Base-by-base conservation (phyloP, 2,113 vertebrate species). In the Psittacara wagleri region DNA sequence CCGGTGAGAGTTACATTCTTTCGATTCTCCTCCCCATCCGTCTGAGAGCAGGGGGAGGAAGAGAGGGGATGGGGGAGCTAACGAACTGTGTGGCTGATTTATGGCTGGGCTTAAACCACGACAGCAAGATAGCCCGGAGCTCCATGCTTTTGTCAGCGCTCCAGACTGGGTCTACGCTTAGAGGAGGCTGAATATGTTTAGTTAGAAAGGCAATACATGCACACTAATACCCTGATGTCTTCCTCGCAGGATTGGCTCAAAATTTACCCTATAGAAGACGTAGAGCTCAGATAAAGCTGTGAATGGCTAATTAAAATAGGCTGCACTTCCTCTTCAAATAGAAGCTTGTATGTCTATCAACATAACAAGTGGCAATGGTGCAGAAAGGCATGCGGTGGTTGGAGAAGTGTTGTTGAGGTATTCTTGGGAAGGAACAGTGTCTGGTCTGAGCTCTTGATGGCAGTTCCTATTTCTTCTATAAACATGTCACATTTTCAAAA, bases 141-240 rank as follows among this genome's bases (percentile, higher is more conserved):
- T 66, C 10, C 5, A 11, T 1, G 3, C 9, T 66, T 66, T 74
- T 78, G 17, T 29, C 18, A 8, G 25, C 17, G 6, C 3, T 69
- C 39, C 31, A 39, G 6, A 55, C 2, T 0, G 0, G 9, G 13
- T 72, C 69, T 20, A 4, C 1, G 10, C 7, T 10, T 16, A 7
- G 8, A 49, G 20, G n/a, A 77, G 28, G 20, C 13, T 49, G 13
- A 31, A 8, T 35, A 18, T 54, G 19, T 8, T 59, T 39, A 18
- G 16, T 62, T 13, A 37, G 23, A 67, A 69, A n/a, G 14, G 9
- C 2, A 2, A 62, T 64, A 19, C 9, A 4, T 6, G 13, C 24
- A 52, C 25, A 31, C 1, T 28, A 44, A 59, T 24, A 46, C 3
- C 1, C 19, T 12, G 16, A 28, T 5, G 13, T 4, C 3, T 46